Evolutionary conservation across 1,140 invertebrate genomes (phyloP), one percentile per base, ranked within the genome.

Genomic region (Trichomalopsis sarcophagae): DNA sequence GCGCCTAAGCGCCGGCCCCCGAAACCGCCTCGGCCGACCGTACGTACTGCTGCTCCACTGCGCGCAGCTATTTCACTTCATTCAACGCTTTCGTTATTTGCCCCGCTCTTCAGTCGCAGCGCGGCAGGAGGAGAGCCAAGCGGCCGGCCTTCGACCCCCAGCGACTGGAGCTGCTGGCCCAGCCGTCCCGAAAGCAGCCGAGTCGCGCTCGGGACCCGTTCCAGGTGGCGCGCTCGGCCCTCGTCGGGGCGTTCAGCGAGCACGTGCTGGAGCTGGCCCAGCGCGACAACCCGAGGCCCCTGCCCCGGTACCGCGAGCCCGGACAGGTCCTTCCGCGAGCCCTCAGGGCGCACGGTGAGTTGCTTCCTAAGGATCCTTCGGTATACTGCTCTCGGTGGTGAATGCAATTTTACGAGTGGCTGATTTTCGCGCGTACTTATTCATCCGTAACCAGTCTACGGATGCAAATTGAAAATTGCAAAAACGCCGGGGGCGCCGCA

Each of bases 221-320:
- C 44, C 30, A 14, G 17, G 89, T 92, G 10, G 27, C 84, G n/a
- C 10, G 14, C 2, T 23, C 66, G n/a, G 91, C 91, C 23, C 87
- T 92, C 14, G 75, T 2, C 40, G 91, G 91, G 82, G 62, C 84
- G 50, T 87, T 89, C 50, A 90, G 44, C 27, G 86, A 88, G 13
- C 89, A 85, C 2, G 84, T 88, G 9, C 74, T 44, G n/a, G 55
- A 68, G 10, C 86, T 92, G 4, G 85, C 89, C 1, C 9, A 13
- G 6, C 33, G 27, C 17, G 86, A 85, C 17, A 44, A 55, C 17
- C 75, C 1, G 0, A 80, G 62, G 30, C 76, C 81, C 30, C 55
- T 74, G 6, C 50, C 71, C 11, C 23, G 66, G 0, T 87, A 87
- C 0, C 82, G 76, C 6, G 82, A 87, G 6, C 89, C 87, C 0